phyloP scores from a whole-genome alignment of 2,797 vertebrate species.

The Gallinago stenura region DNA sequence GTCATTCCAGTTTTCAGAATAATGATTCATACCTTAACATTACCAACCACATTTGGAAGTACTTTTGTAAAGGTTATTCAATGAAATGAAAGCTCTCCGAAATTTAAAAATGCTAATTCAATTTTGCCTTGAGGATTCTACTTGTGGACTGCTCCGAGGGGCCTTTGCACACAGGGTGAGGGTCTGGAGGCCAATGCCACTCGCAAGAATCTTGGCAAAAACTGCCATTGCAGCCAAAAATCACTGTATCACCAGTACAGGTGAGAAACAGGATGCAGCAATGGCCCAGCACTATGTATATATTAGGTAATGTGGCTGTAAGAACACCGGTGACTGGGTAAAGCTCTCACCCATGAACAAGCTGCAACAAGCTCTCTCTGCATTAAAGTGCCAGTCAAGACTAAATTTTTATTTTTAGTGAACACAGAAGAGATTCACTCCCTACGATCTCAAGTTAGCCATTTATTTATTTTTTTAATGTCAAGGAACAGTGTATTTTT shows the following conservation, averaged over 20 bases:
- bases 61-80: neutral
- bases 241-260: neutral
- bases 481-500: neutral
- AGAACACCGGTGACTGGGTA: neutral
- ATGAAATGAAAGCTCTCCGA: neutral
- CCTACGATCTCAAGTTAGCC: neutral
- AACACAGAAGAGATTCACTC: neutral
- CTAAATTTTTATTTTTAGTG: neutral
- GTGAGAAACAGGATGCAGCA: too few relatives aligned
- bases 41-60: neutral
- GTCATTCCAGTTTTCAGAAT: neutral
- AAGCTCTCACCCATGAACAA: neutral
- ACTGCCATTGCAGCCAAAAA: neutral
- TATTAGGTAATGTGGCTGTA: neutral
- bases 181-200: too few relatives aligned
- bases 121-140: neutral
- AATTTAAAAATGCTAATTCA: neutral
- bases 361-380: neutral
- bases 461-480: neutral
- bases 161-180: neutral
- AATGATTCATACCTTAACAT: neutral
- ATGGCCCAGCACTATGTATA: neutral
- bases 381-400: neutral
- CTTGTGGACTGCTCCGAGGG: neutral
- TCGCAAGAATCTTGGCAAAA: neutral